Evolutionary conservation across 2,113 vertebrate species (phyloP), one percentile per base, ranked within the genome.

Genomic region (Cromileptes altivelis): DNA sequence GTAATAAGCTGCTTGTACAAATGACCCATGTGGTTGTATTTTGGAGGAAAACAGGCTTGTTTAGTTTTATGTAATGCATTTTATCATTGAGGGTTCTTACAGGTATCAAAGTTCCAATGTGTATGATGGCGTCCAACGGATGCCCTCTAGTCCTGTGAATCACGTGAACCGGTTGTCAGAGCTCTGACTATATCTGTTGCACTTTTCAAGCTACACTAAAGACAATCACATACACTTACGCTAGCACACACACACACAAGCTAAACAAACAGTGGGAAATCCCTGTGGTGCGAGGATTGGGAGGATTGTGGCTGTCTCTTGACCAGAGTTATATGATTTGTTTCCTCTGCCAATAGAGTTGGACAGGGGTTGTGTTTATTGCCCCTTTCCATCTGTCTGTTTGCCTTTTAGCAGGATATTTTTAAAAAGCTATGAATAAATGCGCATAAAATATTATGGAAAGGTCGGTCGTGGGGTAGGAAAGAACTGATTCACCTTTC

Each of bases 61-160:
- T 11, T 49, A 14, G 4, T 19, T 11, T 63, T 40, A 42, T 17
- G 15, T 2, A 45, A 12, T 45, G 42, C 9, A 45, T 45, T 45
- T 18, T 4, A 33, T 53, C 47, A n/a, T 6, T 53, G 21, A 62
- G 18, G 19, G 33, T 63, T 61, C 49, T 57, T 23, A 77, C 56
- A 68, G 27, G 15, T 62, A 47, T 15, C 42, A 17, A 42, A 17
- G 25, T 30, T 49, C 18, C 9, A 53, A n/a, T 33, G 2, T 17
- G 12, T 10, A 45, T 40, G 71, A 60, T 18, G 67, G 30, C 30
- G 50, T 50, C 60, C 19, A 18, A 33, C 12, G 80, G 68, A 68
- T 83, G 85, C 81, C 87, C 62, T 84, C 75, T 81, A 69, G 80
- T 86, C 85, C 58, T 64, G 23, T 1, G 0, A 83, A 37, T 65